Conservation (phyloP, 2,888 invertebrate species). For the Latrodectus elegans region DNA sequence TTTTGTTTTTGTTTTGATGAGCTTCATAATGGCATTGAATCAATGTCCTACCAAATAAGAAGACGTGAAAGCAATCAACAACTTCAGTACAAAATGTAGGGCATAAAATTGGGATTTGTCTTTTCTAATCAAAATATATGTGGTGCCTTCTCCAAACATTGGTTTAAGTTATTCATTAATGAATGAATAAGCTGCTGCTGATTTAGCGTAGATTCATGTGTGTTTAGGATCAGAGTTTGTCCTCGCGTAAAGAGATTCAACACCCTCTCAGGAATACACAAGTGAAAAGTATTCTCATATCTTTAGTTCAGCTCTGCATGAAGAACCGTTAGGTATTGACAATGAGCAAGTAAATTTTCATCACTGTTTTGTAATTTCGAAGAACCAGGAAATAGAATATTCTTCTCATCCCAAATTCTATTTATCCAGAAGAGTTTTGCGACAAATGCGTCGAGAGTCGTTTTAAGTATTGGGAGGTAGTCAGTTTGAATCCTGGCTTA, state of each 20-base stretch:
- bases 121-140: constrained; percentile 20
- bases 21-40: too few relatives aligned
- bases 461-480: too few relatives aligned
- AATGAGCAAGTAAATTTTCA: constrained; percentile 11
- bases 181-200: constrained; percentile 12
- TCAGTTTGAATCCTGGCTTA: too few relatives aligned
- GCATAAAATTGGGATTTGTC: constrained; percentile 13
- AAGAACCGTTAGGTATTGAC: constrained; percentile 18
- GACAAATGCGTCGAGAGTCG: too few relatives aligned
- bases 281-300: constrained; percentile 56
- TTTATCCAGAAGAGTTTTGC: constrained; percentile 3
- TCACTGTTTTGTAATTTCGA: constrained; percentile 23
- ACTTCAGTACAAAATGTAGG: neutral
- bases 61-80: constrained; percentile 26
- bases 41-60: too few relatives aligned
- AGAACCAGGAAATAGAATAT: constrained; percentile 60
- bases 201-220: neutral
- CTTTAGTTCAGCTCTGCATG: constrained; percentile 53
- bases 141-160: neutral
- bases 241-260: neutral
- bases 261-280: neutral
- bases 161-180: constrained; percentile 15
- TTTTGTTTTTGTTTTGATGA: too few relatives aligned
- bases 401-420: constrained; percentile 60
- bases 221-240: neutral